These are phyloP conservation scores for Apodemus agrarius DNA, from an alignment of 2,797 vertebrate species.

Conservation along the genomic window DNA sequence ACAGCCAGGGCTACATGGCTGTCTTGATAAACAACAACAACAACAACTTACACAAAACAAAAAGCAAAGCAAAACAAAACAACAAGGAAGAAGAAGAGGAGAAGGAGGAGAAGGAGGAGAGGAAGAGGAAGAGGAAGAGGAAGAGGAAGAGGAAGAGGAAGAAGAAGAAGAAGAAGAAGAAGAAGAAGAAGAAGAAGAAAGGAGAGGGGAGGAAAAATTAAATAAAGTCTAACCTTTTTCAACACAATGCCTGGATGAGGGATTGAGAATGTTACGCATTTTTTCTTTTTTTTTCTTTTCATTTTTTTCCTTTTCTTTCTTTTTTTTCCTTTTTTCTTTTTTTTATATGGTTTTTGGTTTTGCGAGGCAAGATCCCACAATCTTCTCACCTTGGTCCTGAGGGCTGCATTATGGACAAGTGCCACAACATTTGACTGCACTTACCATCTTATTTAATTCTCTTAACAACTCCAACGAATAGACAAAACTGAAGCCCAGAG, in stretches of 20 bases:
- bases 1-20: not conserved
- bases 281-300: not conserved
- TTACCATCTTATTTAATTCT: slow-evolving; percentile 10
- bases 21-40: not conserved
- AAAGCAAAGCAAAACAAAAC: not conserved
- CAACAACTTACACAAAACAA: not conserved
- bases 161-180: too few relatives aligned
- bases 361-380: not conserved
- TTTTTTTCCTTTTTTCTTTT: too few relatives aligned
- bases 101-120: too few relatives aligned
- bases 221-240: not conserved
- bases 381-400: not conserved
- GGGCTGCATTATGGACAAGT: not conserved
- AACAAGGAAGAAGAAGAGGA: not conserved
- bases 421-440: not conserved
- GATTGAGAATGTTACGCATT: not conserved
- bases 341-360: not conserved
- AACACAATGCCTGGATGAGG: not conserved
- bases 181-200: too few relatives aligned
- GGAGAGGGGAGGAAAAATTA: not conserved
- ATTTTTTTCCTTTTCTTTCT: not conserved
- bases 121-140: too few relatives aligned
- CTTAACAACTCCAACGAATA: not conserved
- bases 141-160: too few relatives aligned
- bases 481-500: slow-evolving; percentile 9